A percentile compares a stretch with the other conserved stretches of the same genome.
Conservation (phyloP, 92 coral and sea anemone genomes). For the Virgularia gustaviana region DNA sequence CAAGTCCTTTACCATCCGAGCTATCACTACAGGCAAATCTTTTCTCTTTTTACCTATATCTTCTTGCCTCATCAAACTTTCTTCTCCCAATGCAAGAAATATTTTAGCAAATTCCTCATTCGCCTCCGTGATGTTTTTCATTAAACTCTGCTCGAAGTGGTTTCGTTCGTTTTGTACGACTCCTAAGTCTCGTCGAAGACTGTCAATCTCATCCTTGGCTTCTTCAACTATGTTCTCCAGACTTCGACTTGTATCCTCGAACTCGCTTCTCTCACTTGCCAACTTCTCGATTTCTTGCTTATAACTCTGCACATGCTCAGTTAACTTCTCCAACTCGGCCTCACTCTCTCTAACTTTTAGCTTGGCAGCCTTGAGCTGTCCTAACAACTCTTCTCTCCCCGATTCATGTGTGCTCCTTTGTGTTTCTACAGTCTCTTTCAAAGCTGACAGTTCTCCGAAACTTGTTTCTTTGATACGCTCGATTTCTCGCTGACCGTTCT, state of each 20-base stretch:
- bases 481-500: slow-evolving; percentile 38
- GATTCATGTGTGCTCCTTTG: background rate
- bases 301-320: slow-evolving; percentile 15
- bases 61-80: slow-evolving; percentile 9
- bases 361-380: slow-evolving; percentile 48
- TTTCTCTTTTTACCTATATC: slow-evolving; percentile 38
- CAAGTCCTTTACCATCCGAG: slow-evolving; percentile 4
- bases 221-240: slow-evolving; percentile 20
- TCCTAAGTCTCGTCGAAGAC: slow-evolving; percentile 10
- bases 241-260: slow-evolving; percentile 6
- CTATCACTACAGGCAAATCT: slow-evolving; percentile 37
- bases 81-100: slow-evolving; percentile 34
- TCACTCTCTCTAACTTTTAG: slow-evolving; percentile 34
- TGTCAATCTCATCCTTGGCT: slow-evolving; percentile 46
- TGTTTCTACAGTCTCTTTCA: background rate
- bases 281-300: slow-evolving; percentile 23
- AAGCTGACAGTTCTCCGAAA: background rate
- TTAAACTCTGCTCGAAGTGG: slow-evolving; percentile 44
- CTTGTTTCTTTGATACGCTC: background rate
- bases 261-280: slow-evolving; percentile 30
- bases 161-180: slow-evolving; percentile 42
- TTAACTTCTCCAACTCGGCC: slow-evolving; percentile 23
- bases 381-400: slow-evolving; percentile 48
- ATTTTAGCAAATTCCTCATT: slow-evolving; percentile 32
- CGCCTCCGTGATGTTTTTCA: slow-evolving; percentile 14